Base-by-base conservation (phyloP, 1,140 invertebrate genomes). In the Meloidogyne chitwoodi region DNA sequence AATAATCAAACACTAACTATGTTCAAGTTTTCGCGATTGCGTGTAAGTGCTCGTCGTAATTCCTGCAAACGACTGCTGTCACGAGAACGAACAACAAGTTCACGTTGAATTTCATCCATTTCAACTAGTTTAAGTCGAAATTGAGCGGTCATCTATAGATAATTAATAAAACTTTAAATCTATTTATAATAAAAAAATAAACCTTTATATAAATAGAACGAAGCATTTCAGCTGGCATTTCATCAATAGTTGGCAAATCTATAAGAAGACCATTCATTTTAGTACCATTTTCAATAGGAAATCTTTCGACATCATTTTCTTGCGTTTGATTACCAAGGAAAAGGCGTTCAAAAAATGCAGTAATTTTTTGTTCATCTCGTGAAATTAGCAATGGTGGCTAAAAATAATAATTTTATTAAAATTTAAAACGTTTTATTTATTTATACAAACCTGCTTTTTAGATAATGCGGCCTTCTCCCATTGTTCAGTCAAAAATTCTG, bases 11-110 rank as follows among this genome's bases (percentile, higher is more conserved):
- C 34, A 44, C 44, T 75, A n/a, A 75, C 77, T 22, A 31, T 56
- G 14, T 31, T 64, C 61, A 79, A n/a, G 16, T 77, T 74, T 27
- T 78, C 77, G 14, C 77, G 65, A 31, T 69, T 68, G 0, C 68
- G 63, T 38, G 77, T 68, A 61, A 79, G 62, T 22, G 77, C 44
- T 27, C 77, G 77, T 19, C 77, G 77, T 24, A 78, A 24, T 22
- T 78, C 77, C 24, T 78, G 77, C 31, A 78, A 29, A 16, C 78
- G 38, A 34, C 34, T 72, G 24, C 77, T 78, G 10, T 78, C 77
- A 11, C 77, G 44, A n/a, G 76, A 78, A 24, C 68, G 61, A 16
- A 38, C 65, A 29, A 26, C 41, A 24, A 78, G 74, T 34, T 79
- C 62, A 14, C 75, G 75, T 61, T 78, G 77, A 10, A 80, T 5